Conservation (phyloP, 2,888 invertebrate species). For the Leptinotarsa juncta region DNA sequence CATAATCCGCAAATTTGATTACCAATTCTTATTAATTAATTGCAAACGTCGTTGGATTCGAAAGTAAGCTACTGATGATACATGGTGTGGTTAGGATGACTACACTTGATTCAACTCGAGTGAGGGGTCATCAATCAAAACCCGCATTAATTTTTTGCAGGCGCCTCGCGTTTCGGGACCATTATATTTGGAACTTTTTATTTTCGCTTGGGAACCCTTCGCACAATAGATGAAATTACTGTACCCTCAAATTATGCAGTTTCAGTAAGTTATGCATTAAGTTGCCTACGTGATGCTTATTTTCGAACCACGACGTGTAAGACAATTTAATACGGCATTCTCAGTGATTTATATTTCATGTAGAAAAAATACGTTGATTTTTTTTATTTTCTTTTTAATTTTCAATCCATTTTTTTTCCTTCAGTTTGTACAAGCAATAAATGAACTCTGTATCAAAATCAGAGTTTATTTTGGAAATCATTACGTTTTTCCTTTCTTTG, state of each 20-base stretch:
- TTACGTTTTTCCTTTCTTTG: too few species aligned
- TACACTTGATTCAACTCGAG: slow-evolving; percentile 6
- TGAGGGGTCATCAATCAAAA: slow-evolving; percentile 22
- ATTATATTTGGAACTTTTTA: slow-evolving; percentile 20
- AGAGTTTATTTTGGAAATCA: too few species aligned
- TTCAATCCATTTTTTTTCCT: neutral
- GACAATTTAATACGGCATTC: slow-evolving; percentile 2
- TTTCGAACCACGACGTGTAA: slow-evolving; percentile 13
- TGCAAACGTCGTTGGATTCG: neutral
- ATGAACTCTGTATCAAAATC: too few species aligned
- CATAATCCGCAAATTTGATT: neutral
- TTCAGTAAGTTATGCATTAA: slow-evolving; percentile 21
- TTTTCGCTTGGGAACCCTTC: slow-evolving; percentile 5
- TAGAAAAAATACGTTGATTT: neutral
- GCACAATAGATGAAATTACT: slow-evolving; percentile 18
- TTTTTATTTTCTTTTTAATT: neutral
- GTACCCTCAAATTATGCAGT: slow-evolving; percentile 31
- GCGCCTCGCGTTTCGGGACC: neutral
- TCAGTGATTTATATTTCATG: neutral
- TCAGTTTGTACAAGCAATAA: neutral
- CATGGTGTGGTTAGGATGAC: slow-evolving; percentile 7
- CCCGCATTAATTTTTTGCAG: slow-evolving; percentile 14
- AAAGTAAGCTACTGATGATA: slow-evolving; percentile 6
- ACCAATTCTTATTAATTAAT: neutral
- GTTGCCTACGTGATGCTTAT: slow-evolving; percentile 11